phyloP scores from a whole-genome alignment of 35 echinoderm and acorn worm genomes.

The Ophiothrix spiculata region DNA sequence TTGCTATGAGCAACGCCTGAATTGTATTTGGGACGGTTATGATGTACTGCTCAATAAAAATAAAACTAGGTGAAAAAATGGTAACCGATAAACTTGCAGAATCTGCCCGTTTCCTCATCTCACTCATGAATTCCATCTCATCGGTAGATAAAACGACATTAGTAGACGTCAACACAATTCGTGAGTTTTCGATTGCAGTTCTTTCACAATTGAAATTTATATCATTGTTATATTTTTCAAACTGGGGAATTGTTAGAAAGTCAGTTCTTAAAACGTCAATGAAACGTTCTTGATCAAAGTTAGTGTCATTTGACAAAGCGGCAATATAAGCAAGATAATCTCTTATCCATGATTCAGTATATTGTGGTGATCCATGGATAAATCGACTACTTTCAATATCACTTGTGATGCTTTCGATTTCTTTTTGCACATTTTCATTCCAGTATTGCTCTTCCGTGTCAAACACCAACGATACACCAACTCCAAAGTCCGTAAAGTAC shows the following conservation, averaged over 20 bases:
- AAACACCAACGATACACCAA: constrained; percentile 61
- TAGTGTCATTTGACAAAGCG: not conserved
- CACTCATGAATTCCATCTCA: constrained; percentile 75
- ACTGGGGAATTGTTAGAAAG: constrained; percentile 50
- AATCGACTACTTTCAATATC: constrained; percentile 59
- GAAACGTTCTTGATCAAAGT: constrained; percentile 25
- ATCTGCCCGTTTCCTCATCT: constrained; percentile 45
- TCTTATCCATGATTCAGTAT: constrained; percentile 81
- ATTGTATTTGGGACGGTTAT: constrained; percentile 72
- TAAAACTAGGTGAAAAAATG: constrained; percentile 68
- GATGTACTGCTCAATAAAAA: constrained; percentile 87
- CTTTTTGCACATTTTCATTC: constrained; percentile 30
- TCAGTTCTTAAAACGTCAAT: constrained; percentile 16
- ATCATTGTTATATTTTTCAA: constrained; percentile 60
- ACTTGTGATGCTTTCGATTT: constrained; percentile 39
- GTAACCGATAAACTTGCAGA: constrained; percentile 23
- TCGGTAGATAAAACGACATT: constrained; percentile 27
- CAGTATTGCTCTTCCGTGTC: constrained; percentile 60
- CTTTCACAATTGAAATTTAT: constrained; percentile 61
- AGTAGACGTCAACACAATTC: constrained; percentile 50
- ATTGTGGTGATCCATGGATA: constrained; percentile 16
- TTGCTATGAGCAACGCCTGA: constrained; percentile 81
- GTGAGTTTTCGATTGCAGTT: constrained; percentile 57
- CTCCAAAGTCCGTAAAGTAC: constrained; percentile 66
- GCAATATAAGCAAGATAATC: constrained; percentile 48